Conservation (phyloP, 2,797 vertebrate genomes). For the Brachymystax lenok region DNA sequence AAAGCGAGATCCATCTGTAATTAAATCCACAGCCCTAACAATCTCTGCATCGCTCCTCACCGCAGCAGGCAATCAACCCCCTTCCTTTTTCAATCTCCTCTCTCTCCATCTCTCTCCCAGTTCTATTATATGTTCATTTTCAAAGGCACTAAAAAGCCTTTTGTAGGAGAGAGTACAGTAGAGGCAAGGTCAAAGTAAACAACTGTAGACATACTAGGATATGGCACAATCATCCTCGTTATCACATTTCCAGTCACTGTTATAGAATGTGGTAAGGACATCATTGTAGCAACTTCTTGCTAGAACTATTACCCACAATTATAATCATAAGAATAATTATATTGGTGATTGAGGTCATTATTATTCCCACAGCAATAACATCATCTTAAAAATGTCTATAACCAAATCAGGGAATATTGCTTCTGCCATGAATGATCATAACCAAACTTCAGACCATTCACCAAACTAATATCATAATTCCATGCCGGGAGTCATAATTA, state of each 20-base stretch:
- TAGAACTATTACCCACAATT: background rate
- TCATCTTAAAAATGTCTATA: slow-evolving; percentile 5
- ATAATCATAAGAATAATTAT: background rate
- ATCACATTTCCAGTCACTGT: background rate
- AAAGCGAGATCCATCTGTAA: background rate
- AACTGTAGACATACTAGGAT: background rate
- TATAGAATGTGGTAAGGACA: background rate
- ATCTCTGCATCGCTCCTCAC: background rate
- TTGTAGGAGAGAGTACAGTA: background rate
- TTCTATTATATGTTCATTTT: background rate
- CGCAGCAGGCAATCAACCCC: background rate
- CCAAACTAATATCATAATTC: background rate
- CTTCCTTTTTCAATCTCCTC: background rate
- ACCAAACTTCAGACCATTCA: background rate
- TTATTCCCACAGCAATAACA: background rate
- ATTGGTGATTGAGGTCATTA: background rate
- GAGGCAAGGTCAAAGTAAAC: background rate
- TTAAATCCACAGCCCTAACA: background rate
- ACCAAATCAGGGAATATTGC: background rate
- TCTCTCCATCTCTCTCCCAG: background rate
- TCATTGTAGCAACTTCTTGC: background rate
- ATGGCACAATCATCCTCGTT: background rate
- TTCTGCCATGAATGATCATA: background rate
- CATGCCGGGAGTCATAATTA: background rate
- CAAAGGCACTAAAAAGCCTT: slow-evolving; percentile 2